Conservation (phyloP, 2,888 invertebrate genomes). For the Calephelis perditalis region DNA sequence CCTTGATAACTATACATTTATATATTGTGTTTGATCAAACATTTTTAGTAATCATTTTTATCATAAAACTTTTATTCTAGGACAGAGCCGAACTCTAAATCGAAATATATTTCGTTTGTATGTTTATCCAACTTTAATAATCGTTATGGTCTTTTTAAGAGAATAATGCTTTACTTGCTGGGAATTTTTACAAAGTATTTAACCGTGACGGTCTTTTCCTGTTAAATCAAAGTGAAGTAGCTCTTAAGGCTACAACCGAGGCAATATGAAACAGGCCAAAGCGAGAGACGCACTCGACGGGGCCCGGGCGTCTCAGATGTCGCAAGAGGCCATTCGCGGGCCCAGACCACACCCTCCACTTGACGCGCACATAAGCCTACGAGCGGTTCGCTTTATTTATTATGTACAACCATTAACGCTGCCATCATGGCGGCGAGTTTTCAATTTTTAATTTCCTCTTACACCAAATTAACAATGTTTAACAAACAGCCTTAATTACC, state of each 20-base stretch:
- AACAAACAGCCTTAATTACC: conserved; percentile 59
- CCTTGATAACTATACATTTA: too few relatives aligned
- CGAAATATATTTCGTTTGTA: too few relatives aligned
- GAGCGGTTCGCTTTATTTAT: conserved; percentile 72
- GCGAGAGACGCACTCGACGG: conserved; percentile 67
- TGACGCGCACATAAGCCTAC: conserved; percentile 73
- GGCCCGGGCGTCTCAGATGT: conserved; percentile 72
- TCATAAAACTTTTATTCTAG: too few relatives aligned
- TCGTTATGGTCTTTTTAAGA: neutral
- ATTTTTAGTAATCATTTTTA: too few relatives aligned
- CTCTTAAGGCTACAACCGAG: conserved; percentile 62
- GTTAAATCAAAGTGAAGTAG: conserved; percentile 74
- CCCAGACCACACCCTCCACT: conserved; percentile 74
- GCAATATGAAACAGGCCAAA: conserved; percentile 75
- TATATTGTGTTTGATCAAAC: too few relatives aligned
- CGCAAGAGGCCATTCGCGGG: conserved; percentile 74
- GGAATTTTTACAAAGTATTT: conserved; percentile 48
- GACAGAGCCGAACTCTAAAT: too few relatives aligned
- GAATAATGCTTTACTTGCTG: conserved; percentile 6
- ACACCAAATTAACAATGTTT: conserved; percentile 52
- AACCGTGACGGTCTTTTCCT: conserved; percentile 65
- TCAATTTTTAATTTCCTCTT: conserved; percentile 76
- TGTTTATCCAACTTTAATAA: too few relatives aligned
- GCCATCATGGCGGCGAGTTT: conserved; percentile 74
- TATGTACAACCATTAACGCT: conserved; percentile 77